Conservation (phyloP, 1,140 invertebrate species). For the Pemphigus obesinymphae region DNA sequence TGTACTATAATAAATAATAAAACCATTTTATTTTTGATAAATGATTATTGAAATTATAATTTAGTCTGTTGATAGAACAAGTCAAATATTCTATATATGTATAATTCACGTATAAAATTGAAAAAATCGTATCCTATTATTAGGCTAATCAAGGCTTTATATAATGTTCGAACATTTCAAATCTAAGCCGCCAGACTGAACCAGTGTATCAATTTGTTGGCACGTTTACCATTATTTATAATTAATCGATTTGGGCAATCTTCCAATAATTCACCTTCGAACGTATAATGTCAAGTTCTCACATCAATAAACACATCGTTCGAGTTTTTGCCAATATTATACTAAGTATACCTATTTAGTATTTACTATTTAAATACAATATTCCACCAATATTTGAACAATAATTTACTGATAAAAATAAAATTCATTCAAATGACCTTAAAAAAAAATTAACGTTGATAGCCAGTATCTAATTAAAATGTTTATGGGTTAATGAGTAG, state of each 20-base stretch:
- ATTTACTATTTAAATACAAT: too few relatives aligned
- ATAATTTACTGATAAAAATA: too few relatives aligned
- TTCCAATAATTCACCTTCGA: conserved; percentile 28
- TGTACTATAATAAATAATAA: neutral
- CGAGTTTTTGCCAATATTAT: neutral
- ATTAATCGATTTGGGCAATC: conserved; percentile 27
- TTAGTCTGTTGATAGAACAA: neutral
- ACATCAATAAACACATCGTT: conserved; percentile 9
- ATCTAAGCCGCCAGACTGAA: neutral
- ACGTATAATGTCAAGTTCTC: conserved; percentile 8
- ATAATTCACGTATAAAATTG: neutral
- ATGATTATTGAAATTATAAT: neutral
- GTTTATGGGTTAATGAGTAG: too few relatives aligned
- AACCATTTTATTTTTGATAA: too few relatives aligned
- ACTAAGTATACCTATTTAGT: neutral
- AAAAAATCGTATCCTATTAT: neutral
- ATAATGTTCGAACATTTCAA: conserved; percentile 4
- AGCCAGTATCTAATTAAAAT: neutral
- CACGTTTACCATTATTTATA: neutral
- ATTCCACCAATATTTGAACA: neutral
- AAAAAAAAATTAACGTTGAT: neutral
- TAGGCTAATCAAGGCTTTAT: conserved; percentile 18
- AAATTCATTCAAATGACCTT: too few relatives aligned
- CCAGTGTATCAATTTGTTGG: conserved; percentile 29
- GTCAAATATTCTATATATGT: neutral